Evolutionary conservation across 2,113 vertebrate genomes (phyloP).

Genomic region (Scytalopus superciliaris): DNA sequence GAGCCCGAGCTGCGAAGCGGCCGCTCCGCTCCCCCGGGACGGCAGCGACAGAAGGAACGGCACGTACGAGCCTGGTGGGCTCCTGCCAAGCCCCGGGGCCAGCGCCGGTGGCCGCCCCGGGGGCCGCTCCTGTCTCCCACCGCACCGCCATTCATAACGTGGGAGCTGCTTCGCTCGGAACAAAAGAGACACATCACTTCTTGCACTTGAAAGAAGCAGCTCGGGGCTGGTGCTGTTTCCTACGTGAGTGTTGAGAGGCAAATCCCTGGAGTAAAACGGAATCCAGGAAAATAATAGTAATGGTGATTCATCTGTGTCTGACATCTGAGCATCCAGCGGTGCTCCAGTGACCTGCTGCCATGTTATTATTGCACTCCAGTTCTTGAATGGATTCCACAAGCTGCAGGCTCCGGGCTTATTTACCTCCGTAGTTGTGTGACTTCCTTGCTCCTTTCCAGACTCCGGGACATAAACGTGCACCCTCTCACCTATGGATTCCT

Average conservation of each 20-base stretch:
- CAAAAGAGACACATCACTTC: background rate
- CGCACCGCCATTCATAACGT: fast-evolving
- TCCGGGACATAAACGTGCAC: background rate
- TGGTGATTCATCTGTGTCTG: conserved; percentile 8
- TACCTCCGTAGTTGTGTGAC: background rate
- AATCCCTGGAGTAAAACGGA: background rate
- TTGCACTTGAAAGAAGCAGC: background rate
- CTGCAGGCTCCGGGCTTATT: background rate
- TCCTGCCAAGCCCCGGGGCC: background rate
- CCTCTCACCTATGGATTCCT: background rate
- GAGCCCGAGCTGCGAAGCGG: background rate
- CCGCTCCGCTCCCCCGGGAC: conserved; percentile 26
- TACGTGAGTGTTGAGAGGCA: background rate
- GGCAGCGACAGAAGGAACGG: conserved; percentile 28
- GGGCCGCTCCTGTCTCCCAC: background rate
- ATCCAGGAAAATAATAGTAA: conserved; percentile 27
- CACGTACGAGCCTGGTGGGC: conserved; percentile 41
- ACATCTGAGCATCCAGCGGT: background rate
- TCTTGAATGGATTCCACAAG: background rate
- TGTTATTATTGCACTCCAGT: fast-evolving
- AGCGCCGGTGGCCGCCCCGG: background rate
- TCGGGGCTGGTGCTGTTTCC: background rate
- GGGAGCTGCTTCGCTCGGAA: background rate
- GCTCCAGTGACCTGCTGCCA: background rate
- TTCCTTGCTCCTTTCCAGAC: background rate